Base-by-base conservation (phyloP, 1,140 invertebrate genomes). In the Pseudomyrmex flavicornis region DNA sequence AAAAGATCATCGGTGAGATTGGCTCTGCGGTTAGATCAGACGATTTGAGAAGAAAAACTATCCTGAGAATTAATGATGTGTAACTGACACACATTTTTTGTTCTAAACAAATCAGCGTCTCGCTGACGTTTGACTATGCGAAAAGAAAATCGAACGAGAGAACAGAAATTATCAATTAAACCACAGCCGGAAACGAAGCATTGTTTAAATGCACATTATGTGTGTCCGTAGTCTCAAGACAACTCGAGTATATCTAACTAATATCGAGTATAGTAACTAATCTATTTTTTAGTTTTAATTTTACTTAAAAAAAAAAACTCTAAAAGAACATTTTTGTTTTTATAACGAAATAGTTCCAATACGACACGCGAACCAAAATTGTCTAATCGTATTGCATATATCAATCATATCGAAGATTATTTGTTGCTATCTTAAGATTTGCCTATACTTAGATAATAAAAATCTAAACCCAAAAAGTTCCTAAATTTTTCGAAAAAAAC, bases 201-300 rank as follows among this genome's bases (percentile, higher is more conserved):
- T 84, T 22, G 48, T 80, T 35, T 87, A 85, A 88, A 88, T 88
- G 87, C 76, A 82, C 46, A 54, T 63, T 58, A 35, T 35, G 35
- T 35, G 35, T 58, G 54, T 20, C 44, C 17, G 17, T 20, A 62
- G 26, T 82, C 35, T 9, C 54, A 26, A 70, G 15, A 48, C 35
- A 35, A 58, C 3, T 22, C 52, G 26, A 4, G 22, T 69, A 70
- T 20, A 13, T n/a, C 13, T 70, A 50, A 72, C 2, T n/a, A n/a
- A n/a, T n/a, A n/a, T n/a, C n/a, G n/a, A n/a, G n/a, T n/a, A n/a
- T n/a, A n/a, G 44, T 72, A 72, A 80, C 54, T 80, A 80, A 7
- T 35, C 35, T 35, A 35, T 5, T 35, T 35, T 35, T 35, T 35
- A 17, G 17, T 17, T 17, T 17, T 17, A 17, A 17, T 0, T 15